Base-by-base conservation (phyloP, 2,888 invertebrate genomes). In the Malthinus seriepunctatus region DNA sequence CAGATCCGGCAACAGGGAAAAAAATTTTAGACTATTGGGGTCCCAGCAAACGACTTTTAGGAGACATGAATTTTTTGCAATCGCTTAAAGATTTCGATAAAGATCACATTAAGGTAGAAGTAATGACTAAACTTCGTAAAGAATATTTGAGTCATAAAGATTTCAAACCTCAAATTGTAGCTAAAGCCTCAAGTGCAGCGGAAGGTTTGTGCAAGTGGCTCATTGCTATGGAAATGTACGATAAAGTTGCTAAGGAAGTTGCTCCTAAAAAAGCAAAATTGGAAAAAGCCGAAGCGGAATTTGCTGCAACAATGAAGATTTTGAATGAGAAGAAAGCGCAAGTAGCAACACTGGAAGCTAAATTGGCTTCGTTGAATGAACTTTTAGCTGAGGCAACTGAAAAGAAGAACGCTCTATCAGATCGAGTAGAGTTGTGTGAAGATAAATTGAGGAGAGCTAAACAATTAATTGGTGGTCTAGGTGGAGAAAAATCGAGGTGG, bases 161-260 rank as follows among this genome's bases (percentile, higher is more conserved):
- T 70, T 93, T 93, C 74, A 89, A 90, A 67, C 92, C 93, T 1
- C 81, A 84, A 58, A 84, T 90, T 53, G 89, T 93, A 52, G 90
- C 90, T 9, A 92, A 93, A 78, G 95, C 95, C 0, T 97, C 96
- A 0, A 88, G 93, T 63, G 97, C 97, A 2, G 97, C 96, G 14
- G 95, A 97, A 80, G 96, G 95, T 50, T 81, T 93, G 37, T 94
- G 93, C 75, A 90, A 91, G 74, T 95, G 95, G 95, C 90, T 95
- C 49, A 85, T 91, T 64, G 94, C 94, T 1, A 90, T 95, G 87
- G 93, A 94, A 71, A 87, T 90, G 79, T 95, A 95, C 73, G 93
- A 95, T 73, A 86, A 86, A 45, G 91, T 92, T 1, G 89, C 90
- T 45, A 91, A 90, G 79, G 85, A 88, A 42, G 91, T 91, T 8